Base-by-base conservation (phyloP, 1,140 invertebrate genomes). In the Aphelenchoides besseyi region DNA sequence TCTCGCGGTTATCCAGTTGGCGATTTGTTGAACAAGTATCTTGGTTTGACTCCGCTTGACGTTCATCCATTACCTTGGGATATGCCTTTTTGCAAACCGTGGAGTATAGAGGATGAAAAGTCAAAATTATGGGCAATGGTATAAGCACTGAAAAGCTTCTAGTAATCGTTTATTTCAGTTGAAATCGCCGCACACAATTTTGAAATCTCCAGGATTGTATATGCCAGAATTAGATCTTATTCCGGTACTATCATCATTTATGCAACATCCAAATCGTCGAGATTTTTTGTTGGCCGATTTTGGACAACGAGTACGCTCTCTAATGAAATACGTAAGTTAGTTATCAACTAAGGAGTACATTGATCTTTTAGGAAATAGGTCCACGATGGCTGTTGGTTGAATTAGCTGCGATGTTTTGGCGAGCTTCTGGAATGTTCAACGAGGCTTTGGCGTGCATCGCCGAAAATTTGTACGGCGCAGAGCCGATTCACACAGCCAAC, bases 11-110 rank as follows among this genome's bases (percentile, higher is more conserved):
- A 66, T 66, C 61, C 62, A 67, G 67, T 69, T 16, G 64, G 23
- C 64, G 67, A 69, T 68, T 37, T 69, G 18, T 29, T 69, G 64
- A 69, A 68, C 61, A 69, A 69, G 69, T 69, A 69, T 37, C 61
- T 69, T n/a, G 61, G 61, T 23, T 2, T 69, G 28, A 28, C 67
- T 29, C 61, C 61, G 3, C 12, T 70, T 33, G 66, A 33, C 12
- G 12, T 35, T 69, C 67, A 70, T 69, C 67, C 67, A 26, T 69
- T 69, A 12, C 67, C 67, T n/a, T 69, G 67, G 67, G 67, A 68
- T n/a, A 12, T 70, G 23, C 67, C 67, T 29, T 36, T 33, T 53
- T 66, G 63, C 36, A 1, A 30, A 29, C 8, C 63, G 30, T 12
- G 30, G 12, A 30, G 36, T 35, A 12, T 23, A 23, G 23, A 12